These are phyloP conservation scores for Karalla daura DNA, from an alignment of 2,797 vertebrate genomes.

Conservation along the genomic window DNA sequence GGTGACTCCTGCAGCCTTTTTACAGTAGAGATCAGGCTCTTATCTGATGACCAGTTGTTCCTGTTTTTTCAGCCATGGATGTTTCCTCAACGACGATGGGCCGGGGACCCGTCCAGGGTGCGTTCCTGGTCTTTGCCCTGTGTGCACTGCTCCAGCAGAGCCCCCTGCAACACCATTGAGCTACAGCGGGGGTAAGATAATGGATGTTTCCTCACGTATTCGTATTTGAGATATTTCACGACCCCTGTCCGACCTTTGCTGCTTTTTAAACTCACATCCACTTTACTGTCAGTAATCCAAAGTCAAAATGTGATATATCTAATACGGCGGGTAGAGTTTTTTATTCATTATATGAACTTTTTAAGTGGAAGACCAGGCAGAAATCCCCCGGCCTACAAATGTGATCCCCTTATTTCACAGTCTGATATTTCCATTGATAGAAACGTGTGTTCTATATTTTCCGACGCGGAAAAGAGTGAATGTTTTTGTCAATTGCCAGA, in stretches of 20 bases:
- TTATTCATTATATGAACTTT: slow-evolving; percentile 59
- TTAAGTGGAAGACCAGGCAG: slow-evolving; percentile 60
- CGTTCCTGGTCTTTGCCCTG: too few relatives aligned
- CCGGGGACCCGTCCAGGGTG: too few relatives aligned
- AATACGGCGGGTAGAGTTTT: slow-evolving; percentile 43
- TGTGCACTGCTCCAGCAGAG: too few relatives aligned
- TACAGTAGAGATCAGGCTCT: slow-evolving; percentile 37
- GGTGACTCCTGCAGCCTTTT: slow-evolving; percentile 38
- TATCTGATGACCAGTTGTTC: slow-evolving; percentile 51
- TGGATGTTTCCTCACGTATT: slow-evolving; percentile 59
- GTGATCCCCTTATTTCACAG: slow-evolving; percentile 50
- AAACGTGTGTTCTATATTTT: slow-evolving; percentile 40
- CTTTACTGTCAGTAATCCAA: slow-evolving; percentile 45
- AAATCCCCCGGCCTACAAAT: slow-evolving; percentile 42
- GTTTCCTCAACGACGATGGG: too few relatives aligned
- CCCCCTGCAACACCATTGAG: too few relatives aligned
- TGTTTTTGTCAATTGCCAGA: slow-evolving; percentile 30
- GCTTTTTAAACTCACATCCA: slow-evolving; percentile 32
- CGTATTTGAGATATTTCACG: slow-evolving; percentile 53
- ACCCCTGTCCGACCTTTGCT: slow-evolving; percentile 42
- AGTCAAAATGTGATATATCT: slow-evolving; percentile 48
- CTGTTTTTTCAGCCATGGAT: slow-evolving; percentile 44
- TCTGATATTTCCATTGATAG: slow-evolving; percentile 65
- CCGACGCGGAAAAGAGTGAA: slow-evolving; percentile 27
- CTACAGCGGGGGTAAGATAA: too few relatives aligned